Evolutionary conservation across 2,888 invertebrate genomes (phyloP), one percentile per base, ranked within the genome.

Genomic region (Scaptomyza parva): DNA sequence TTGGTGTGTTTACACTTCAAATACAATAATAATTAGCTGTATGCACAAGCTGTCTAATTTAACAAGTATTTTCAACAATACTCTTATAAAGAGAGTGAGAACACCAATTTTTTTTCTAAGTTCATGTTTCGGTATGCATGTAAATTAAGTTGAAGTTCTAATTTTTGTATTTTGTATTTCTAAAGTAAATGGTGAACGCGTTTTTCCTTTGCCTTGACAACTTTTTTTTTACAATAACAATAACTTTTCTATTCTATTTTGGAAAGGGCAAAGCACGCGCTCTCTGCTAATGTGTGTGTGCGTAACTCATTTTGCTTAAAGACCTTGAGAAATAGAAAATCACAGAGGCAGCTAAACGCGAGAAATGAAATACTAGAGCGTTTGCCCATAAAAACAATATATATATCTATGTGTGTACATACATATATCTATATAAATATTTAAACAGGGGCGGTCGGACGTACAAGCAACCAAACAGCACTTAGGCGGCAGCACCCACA

Each of bases 351-450:
- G 70, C 73, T 63, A 68, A 39, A 52, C 12, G 54, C 68, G 60
- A 82, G 70, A 88, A 83, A 86, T 88, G 86, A 83, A 79, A 88
- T 85, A 83, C 88, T 83, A 88, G 76, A 82, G 69, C 76, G 62
- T 78, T 87, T 79, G 68, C 64, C 81, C 81, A 86, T 86, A 84
- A 86, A 79, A 86, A 80, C 68, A 69, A 86, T 57, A 79, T 76
- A 62, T 55, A 53, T 60, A 26, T 70, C 22, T 17, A 11, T 51
- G 40, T 58, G 37, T 40, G n/a, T 39, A 52, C 22, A n/a, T 33
- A 33, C 33, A 39, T 75, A 37, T 75, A 76, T 68, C 57, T 68
- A 70, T 72, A 75, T 70, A 78, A 74, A 80, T 77, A 77, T 80
- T 84, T 71, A 77, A 72, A 79, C 64, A 62, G 62, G 64, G 58